Conservation (phyloP, 2,113 vertebrate species). For the Thamnaconus septentrionalis region DNA sequence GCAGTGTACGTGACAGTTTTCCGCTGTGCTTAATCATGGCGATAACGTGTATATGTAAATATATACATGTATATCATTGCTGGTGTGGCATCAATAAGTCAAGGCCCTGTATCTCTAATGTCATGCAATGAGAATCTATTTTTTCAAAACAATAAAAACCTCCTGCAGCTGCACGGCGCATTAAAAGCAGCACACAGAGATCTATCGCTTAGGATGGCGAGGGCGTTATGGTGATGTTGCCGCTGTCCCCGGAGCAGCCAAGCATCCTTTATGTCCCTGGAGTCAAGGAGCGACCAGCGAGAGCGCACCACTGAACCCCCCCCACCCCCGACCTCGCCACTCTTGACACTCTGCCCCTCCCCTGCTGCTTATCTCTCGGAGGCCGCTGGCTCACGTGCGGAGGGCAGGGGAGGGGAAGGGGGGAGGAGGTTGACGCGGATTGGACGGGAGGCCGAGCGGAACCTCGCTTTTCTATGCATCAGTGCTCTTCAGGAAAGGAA, state of each 20-base stretch:
- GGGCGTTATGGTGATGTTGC: conserved; percentile 25
- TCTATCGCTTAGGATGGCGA: conserved; percentile 22
- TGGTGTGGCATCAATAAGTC: too few species aligned
- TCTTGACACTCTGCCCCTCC: conserved; percentile 34
- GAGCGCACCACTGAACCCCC: conserved; percentile 17
- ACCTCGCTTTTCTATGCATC: conserved; percentile 57
- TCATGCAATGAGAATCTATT: background rate
- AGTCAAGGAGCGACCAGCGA: conserved; percentile 53
- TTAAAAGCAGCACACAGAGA: conserved; percentile 16
- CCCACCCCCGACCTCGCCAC: conserved; percentile 11
- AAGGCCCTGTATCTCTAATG: background rate
- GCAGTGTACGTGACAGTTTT: too few species aligned
- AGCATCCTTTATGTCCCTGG: conserved; percentile 58
- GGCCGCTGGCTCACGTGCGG: conserved; percentile 39
- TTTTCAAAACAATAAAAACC: background rate
- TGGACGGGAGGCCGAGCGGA: conserved; percentile 52
- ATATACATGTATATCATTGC: too few species aligned
- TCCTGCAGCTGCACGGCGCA: conserved; percentile 16
- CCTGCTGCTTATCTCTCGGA: conserved; percentile 1
- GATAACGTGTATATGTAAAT: too few species aligned
- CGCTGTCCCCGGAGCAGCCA: conserved; percentile 49
- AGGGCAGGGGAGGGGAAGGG: background rate
- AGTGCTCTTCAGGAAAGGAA: conserved; percentile 60
- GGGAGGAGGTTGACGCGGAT: conserved; percentile 43
- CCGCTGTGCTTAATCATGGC: too few species aligned